These are phyloP conservation scores for Mionectes macconnelli DNA, from an alignment of 2,113 vertebrate species.

Conservation along the genomic window DNA sequence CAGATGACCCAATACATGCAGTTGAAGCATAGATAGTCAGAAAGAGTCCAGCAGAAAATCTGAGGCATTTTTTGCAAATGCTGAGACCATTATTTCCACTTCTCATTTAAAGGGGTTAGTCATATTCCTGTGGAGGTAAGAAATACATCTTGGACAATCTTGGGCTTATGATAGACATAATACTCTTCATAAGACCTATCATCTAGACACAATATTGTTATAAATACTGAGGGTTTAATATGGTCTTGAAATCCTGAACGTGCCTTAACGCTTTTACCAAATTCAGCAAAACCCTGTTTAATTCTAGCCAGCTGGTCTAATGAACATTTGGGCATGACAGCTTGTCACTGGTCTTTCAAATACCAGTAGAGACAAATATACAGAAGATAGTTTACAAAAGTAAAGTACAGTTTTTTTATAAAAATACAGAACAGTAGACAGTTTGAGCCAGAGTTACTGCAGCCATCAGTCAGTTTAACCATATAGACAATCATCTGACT, in stretches of 20 bases:
- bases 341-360: background rate
- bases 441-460: background rate
- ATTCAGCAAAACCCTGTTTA: background rate
- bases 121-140: background rate
- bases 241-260: background rate
- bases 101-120: background rate
- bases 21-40: background rate
- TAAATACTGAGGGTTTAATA: background rate
- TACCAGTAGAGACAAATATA: background rate
- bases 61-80: background rate
- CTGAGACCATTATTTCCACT: background rate
- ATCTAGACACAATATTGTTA: background rate
- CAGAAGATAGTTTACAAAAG: background rate
- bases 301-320: background rate
- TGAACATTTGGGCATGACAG: background rate
- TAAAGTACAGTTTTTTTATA: background rate
- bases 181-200: background rate
- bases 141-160: background rate
- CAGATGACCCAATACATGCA: background rate
- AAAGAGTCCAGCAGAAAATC: background rate
- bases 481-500: background rate
- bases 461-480: background rate
- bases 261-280: fast-evolving
- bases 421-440: background rate
- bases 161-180: background rate